A percentile compares a stretch with the other conserved stretches of the same genome.
Evolutionary conservation across 2,888 invertebrate species (phyloP).

Genomic region (Catocala sponsa): DNA sequence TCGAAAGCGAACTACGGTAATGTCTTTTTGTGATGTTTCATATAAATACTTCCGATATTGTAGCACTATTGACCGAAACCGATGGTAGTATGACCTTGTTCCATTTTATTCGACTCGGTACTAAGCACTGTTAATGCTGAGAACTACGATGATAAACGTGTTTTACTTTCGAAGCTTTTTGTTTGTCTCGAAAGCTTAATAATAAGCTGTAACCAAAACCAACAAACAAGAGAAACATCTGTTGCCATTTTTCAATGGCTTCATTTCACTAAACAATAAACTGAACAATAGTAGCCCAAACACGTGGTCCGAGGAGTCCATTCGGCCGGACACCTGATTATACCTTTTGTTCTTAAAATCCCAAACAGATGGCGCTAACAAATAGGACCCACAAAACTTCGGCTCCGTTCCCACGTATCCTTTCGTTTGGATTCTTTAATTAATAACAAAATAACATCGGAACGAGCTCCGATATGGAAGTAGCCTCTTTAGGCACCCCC

Average conservation of each 20-base stretch:
- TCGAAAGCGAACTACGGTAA: conserved; percentile 67
- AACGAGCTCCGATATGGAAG: conserved; percentile 78
- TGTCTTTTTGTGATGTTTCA: conserved; percentile 68
- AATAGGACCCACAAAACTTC: conserved; percentile 60
- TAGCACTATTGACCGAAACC: conserved; percentile 66
- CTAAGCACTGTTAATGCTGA: conserved; percentile 41
- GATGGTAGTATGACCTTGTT: conserved; percentile 68
- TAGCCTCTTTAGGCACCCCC: conserved; percentile 78
- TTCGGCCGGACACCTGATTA: conserved; percentile 70
- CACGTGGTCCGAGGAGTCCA: conserved; percentile 65
- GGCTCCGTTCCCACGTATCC: conserved; percentile 81
- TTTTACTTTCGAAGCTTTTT: conserved; percentile 52
- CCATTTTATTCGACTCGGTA: conserved; percentile 60
- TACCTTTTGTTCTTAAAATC: conserved; percentile 75
- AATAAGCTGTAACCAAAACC: conserved; percentile 62
- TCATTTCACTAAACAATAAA: conserved; percentile 61
- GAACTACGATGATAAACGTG: conserved; percentile 53
- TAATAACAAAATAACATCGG: conserved; percentile 76
- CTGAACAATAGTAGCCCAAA: conserved; percentile 70
- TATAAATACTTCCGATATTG: conserved; percentile 67
- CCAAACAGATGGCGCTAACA: conserved; percentile 74
- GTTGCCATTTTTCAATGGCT: conserved; percentile 67
- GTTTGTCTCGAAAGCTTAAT: conserved; percentile 48
- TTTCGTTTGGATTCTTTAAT: conserved; percentile 74
- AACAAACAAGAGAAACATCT: conserved; percentile 71